Evolutionary conservation across 2,888 invertebrate species (phyloP).

Genomic region (Venusia cambrica): DNA sequence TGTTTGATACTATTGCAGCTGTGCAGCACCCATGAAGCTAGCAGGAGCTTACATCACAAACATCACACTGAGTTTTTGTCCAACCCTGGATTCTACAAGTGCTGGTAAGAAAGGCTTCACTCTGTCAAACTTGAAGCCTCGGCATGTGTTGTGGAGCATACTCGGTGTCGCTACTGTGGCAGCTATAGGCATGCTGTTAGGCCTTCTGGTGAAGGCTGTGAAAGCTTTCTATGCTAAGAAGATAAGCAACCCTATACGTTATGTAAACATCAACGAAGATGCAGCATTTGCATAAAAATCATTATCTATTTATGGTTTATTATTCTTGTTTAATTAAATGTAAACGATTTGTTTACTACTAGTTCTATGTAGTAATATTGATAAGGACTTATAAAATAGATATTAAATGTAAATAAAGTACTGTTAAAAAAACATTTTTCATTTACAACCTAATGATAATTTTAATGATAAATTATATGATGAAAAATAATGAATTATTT

Average conservation of each 20-base stretch:
- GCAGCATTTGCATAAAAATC: conserved; percentile 61
- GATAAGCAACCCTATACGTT: conserved; percentile 60
- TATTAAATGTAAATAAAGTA: conserved; percentile 37
- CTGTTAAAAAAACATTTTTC: conserved; percentile 22
- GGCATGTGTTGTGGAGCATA: conserved; percentile 70
- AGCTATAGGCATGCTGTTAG: conserved; percentile 61
- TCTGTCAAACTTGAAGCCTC: conserved; percentile 57
- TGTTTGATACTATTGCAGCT: conserved; percentile 53
- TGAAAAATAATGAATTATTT: too few relatives aligned
- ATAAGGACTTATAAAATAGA: too few relatives aligned
- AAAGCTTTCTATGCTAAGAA: conserved; percentile 61
- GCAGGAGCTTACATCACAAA: conserved; percentile 66
- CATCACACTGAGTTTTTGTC: conserved; percentile 61
- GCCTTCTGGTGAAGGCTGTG: conserved; percentile 57
- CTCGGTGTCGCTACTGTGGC: conserved; percentile 63
- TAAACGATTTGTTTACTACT: too few relatives aligned
- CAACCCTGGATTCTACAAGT: conserved; percentile 60
- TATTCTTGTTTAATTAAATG: too few relatives aligned
- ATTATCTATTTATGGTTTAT: too few relatives aligned
- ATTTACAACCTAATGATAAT: conserved; percentile 1
- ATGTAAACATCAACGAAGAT: conserved; percentile 59
- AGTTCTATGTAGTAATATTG: too few relatives aligned
- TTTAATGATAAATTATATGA: too few relatives aligned
- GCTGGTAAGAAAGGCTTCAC: conserved; percentile 47
- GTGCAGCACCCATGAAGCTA: conserved; percentile 68